Conservation (phyloP, 1,140 invertebrate genomes). For the Bombus pascuorum region DNA sequence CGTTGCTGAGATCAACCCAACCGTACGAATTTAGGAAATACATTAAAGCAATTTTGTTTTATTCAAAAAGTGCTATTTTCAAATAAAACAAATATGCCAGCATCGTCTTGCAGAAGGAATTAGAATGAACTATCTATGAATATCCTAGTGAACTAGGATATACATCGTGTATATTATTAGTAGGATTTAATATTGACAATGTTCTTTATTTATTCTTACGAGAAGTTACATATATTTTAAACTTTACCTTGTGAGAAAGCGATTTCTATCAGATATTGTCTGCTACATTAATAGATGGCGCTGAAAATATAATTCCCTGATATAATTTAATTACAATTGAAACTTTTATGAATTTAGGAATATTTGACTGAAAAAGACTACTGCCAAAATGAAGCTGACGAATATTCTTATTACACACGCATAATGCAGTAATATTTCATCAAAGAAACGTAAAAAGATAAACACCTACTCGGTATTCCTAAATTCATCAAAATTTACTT, state of each 20-base stretch:
- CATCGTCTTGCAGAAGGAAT: no score
- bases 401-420: background rate
- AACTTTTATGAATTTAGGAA: slow-evolving; percentile 11
- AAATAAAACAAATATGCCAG: no score
- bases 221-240: background rate
- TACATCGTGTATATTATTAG: background rate
- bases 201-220: background rate
- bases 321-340: background rate
- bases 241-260: background rate
- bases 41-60: no score
- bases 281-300: background rate
- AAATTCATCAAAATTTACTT: background rate
- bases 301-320: background rate
- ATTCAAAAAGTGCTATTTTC: no score
- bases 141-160: no score
- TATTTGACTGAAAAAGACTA: background rate
- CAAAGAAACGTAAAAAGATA: background rate
- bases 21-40: no score
- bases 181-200: background rate
- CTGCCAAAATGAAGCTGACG: background rate
- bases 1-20: no score
- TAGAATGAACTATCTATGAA: no score
- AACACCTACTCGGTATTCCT: background rate
- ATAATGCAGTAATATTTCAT: background rate
- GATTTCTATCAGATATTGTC: background rate